These are phyloP conservation scores for Polypedilum vanderplanki DNA, from an alignment of 1,140 invertebrate genomes.

Conservation along the genomic window DNA sequence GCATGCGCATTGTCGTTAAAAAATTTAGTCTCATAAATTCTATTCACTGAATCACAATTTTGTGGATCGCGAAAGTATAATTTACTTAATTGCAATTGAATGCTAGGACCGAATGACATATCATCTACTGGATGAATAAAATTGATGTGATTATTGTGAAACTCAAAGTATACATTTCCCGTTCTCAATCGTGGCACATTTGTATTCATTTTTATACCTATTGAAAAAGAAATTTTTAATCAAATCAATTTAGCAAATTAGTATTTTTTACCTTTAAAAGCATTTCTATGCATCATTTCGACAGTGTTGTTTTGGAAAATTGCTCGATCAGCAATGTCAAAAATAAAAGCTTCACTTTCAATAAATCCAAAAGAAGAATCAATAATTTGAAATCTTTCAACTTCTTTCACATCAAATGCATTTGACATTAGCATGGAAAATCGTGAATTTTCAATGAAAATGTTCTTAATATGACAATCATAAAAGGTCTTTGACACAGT, in stretches of 20 bases:
- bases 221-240: constrained; percentile 12
- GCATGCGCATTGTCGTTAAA: constrained; percentile 16
- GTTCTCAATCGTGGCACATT: not conserved
- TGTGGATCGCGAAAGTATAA: not conserved
- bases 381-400: constrained; percentile 46
- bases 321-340: constrained; percentile 53
- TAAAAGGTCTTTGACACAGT: constrained; percentile 64
- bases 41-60: not conserved
- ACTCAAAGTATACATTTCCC: not conserved
- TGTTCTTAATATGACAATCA: constrained; percentile 61
- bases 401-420: constrained; percentile 51
- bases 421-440: constrained; percentile 48
- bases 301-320: constrained; percentile 61
- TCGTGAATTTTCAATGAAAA: constrained; percentile 56
- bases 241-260: too few species aligned
- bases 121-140: constrained; percentile 6
- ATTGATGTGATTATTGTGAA: not conserved
- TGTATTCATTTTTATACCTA: constrained; percentile 8
- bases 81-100: not conserved
- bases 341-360: constrained; percentile 57
- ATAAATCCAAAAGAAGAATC: constrained; percentile 46
- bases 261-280: constrained; percentile 47
- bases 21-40: constrained; percentile 1
- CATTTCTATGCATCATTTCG: constrained; percentile 48
- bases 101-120: not conserved